Evolutionary conservation across 1,140 invertebrate species (phyloP), one percentile per base, ranked within the genome.

Genomic region (Atta texana): DNA sequence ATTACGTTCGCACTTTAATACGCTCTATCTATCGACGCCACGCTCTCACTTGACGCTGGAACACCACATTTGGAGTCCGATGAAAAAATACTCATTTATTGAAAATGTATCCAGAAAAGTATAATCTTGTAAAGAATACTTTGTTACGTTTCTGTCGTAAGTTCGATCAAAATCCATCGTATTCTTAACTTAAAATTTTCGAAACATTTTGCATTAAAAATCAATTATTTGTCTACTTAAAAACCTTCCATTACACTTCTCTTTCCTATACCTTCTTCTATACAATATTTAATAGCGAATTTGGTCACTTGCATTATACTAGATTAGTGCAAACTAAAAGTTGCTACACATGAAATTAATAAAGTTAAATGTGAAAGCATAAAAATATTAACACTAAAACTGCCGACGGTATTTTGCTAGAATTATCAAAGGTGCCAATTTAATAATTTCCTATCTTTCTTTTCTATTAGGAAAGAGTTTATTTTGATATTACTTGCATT

Each of bases 1-100:
- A 78, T 76, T 76, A 76, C 55, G 12, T 51, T 51, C 1, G 12
- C 44, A 16, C 44, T 6, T 78, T 34, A 78, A 66, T 10, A 44
- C 44, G 61, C 28, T 80, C 61, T 39, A 80, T 14, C 44, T 80
- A 68, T n/a, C 24, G 6, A 16, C 44, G 28, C 44, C 64, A 68
- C n/a, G 14, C 59, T 68, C n/a, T 68, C 44, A 24, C n/a, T 49
- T 24, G n/a, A 68, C 63, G 8, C 28, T 80, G 21, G 34, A 80
- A 51, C 61, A 66, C 28, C 61, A 68, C 44, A 68, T 69, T 21
- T 68, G 14, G 44, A 5, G 6, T 64, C 10, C 0, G 5, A 16
- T 34, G 5, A 51, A 21, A 18, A 64, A 51, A 53, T 77, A 18
- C 10, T 0, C 7, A 34, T 8, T 21, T 44, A 12, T 39, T 12